Conservation (phyloP, 2,113 vertebrate species). For the Rhizomys pruinosus region DNA sequence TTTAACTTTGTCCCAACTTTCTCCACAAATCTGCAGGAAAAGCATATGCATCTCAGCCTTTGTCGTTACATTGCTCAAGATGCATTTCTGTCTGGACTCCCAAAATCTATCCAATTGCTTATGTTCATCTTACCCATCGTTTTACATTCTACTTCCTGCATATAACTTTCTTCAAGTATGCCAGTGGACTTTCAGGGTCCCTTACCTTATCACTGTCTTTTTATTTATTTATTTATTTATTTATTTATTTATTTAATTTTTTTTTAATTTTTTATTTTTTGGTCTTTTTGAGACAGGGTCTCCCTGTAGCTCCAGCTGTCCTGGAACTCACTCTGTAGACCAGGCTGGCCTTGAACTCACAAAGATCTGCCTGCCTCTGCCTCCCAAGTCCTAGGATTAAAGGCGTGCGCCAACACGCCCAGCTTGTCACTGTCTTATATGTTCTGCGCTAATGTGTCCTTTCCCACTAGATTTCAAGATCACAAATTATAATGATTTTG, state of each 20-base stretch:
- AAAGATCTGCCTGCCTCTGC: no score
- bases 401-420: no score
- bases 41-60: neutral
- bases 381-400: no score
- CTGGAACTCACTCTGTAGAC: no score
- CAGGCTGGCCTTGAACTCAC: no score
- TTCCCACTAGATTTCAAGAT: neutral
- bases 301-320: no score
- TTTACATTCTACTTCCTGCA: neutral
- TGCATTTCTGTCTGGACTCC: neutral
- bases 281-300: no score
- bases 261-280: no score
- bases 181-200: neutral
- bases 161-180: neutral
- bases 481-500: neutral
- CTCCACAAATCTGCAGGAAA: neutral
- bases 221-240: no score
- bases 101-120: neutral
- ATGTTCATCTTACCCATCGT: neutral
- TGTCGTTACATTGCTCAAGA: neutral
- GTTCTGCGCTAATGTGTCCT: neutral
- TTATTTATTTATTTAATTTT: no score
- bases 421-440: conserved; percentile 5
- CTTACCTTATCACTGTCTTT: no score
- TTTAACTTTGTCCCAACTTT: neutral